phyloP scores from a whole-genome alignment of 1,140 invertebrate genomes.

The Triops longicaudatus region DNA sequence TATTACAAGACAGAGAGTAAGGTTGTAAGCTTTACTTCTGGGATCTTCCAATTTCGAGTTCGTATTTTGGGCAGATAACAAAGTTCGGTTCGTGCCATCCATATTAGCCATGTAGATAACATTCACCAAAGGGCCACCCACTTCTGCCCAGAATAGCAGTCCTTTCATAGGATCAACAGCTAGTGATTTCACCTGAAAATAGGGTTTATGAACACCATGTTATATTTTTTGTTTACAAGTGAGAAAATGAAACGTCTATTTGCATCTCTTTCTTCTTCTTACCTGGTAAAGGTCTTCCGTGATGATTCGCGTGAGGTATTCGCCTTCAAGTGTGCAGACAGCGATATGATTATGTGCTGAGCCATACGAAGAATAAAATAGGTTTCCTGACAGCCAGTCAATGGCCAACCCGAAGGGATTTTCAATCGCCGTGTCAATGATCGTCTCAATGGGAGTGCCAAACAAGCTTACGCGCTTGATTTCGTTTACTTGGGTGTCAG shows the following conservation, averaged over 20 bases:
- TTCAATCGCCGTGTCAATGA: slow-evolving; percentile 60
- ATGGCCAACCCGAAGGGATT: slow-evolving; percentile 53
- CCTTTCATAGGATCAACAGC: slow-evolving; percentile 59
- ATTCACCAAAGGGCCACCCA: slow-evolving; percentile 37
- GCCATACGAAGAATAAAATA: slow-evolving; percentile 55
- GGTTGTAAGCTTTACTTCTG: slow-evolving; percentile 36
- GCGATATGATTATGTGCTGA: slow-evolving; percentile 48
- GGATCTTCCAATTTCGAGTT: slow-evolving; percentile 36
- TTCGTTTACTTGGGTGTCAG: slow-evolving; percentile 55
- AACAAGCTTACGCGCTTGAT: slow-evolving; percentile 59
- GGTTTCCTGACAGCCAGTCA: slow-evolving; percentile 66
- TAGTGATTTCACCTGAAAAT: slow-evolving; percentile 44
- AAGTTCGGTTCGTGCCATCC: slow-evolving; percentile 50
- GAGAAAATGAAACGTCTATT: too few relatives aligned
- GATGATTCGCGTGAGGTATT: slow-evolving; percentile 51
- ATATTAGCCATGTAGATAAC: slow-evolving; percentile 54
- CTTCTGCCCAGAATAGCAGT: slow-evolving; percentile 42
- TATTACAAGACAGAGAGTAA: slow-evolving; percentile 14
- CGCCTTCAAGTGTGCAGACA: slow-evolving; percentile 61
- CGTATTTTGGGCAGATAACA: slow-evolving; percentile 40
- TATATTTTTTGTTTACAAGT: too few relatives aligned
- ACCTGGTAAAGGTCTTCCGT: slow-evolving; percentile 34
- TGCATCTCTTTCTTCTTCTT: slow-evolving; percentile 23
- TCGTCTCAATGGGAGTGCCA: slow-evolving; percentile 54
- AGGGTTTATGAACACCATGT: too few relatives aligned